Percentiles rank a stretch among this genome's conserved stretches.
phyloP scores from a whole-genome alignment of 2,797 vertebrate genomes.

The Phataginus tricuspis region DNA sequence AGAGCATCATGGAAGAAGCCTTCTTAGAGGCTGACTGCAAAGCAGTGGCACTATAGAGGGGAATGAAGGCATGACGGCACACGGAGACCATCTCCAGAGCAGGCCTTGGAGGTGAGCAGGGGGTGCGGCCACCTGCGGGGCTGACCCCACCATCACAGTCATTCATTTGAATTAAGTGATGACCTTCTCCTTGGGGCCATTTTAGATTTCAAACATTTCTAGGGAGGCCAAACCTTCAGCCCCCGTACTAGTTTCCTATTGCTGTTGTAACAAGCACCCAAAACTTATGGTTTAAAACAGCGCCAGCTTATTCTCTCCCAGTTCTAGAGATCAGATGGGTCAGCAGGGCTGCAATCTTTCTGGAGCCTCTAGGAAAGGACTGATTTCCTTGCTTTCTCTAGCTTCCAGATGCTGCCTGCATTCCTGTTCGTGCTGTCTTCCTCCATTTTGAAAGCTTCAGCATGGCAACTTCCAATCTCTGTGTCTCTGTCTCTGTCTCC shows the following conservation, averaged over 20 bases:
- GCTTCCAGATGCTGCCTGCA: not conserved
- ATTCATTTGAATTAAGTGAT: not conserved
- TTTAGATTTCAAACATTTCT: not conserved
- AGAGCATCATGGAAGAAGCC: not conserved
- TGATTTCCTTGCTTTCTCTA: not conserved
- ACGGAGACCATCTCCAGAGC: not conserved
- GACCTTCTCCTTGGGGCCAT: not conserved
- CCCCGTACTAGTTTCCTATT: not conserved
- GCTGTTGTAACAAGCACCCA: not conserved
- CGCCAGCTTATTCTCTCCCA: not conserved
- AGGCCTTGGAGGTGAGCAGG: not conserved
- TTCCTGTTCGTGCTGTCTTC: not conserved
- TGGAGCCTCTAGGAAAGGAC: not conserved
- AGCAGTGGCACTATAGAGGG: not conserved
- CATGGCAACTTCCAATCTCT: no score
- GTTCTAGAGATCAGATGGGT: not conserved
- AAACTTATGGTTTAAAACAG: not conserved
- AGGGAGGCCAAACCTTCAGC: not conserved
- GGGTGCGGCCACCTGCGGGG: rapidly evolving
- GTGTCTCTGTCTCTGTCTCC: not conserved
- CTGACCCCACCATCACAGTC: not conserved
- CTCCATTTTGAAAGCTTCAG: not conserved
- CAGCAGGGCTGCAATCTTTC: not conserved
- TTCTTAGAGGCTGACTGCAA: not conserved
- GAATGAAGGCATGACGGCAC: rapidly evolving